These are phyloP conservation scores for Ophthalmolycus amberensis DNA, from an alignment of 2,113 vertebrate genomes.

Conservation along the genomic window DNA sequence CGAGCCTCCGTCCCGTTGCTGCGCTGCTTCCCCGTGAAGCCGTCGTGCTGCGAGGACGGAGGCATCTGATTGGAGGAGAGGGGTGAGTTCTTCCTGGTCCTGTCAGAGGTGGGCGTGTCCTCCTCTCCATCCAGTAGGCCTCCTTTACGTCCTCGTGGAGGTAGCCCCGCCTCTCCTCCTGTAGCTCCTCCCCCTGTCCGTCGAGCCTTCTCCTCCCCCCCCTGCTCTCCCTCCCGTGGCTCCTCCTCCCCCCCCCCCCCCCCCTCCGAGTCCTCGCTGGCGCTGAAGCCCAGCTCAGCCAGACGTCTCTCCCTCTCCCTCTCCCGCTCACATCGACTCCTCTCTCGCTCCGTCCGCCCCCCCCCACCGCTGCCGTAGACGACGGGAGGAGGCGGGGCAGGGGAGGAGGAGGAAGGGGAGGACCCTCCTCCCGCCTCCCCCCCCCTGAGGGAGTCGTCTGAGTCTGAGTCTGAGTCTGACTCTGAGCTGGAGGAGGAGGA, in stretches of 20 bases:
- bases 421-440: constrained; percentile 64
- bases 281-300: constrained; percentile 86
- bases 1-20: constrained; percentile 83
- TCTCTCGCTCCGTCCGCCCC: constrained; percentile 62
- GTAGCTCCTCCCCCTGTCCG: constrained; percentile 50
- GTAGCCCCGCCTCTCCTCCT: constrained; percentile 50
- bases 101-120: constrained; percentile 55
- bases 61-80: constrained; percentile 83
- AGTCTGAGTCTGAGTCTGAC: constrained; percentile 89
- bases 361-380: constrained; percentile 49
- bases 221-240: constrained; percentile 76
- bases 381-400: constrained; percentile 58
- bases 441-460: constrained; percentile 73
- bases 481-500: constrained; percentile 90
- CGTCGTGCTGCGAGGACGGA: constrained; percentile 62
- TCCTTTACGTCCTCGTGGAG: constrained; percentile 63
- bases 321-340: constrained; percentile 70
- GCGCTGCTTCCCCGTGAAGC: constrained; percentile 73
- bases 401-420: constrained; percentile 64
- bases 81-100: constrained; percentile 75
- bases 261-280: constrained; percentile 86
- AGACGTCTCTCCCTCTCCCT: constrained; percentile 77
- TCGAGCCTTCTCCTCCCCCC: constrained; percentile 60
- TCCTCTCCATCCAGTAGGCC: constrained; percentile 74
- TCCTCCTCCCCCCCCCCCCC: constrained; percentile 59